A percentile compares a stretch with the other conserved stretches of the same genome.
Conservation (phyloP, 2,888 invertebrate species). For the Selenia dentaria region DNA sequence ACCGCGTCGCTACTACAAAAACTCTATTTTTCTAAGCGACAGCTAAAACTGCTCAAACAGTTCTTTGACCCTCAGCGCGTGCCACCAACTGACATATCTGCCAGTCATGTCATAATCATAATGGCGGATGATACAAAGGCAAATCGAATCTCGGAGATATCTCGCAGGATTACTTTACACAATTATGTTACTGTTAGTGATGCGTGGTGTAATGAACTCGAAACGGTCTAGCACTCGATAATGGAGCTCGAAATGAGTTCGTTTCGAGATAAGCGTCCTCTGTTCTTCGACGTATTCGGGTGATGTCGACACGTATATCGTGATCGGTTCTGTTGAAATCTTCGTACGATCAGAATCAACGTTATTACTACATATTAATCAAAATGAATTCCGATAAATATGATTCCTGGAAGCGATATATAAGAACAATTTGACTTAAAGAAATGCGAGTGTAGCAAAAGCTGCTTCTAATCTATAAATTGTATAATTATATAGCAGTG, state of each 20-base stretch:
- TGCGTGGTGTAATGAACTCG: slow-evolving; percentile 71
- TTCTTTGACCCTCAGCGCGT: slow-evolving; percentile 70
- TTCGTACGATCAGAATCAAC: not conserved
- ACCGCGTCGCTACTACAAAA: slow-evolving; percentile 51
- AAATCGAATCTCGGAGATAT: slow-evolving; percentile 75
- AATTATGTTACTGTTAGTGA: slow-evolving; percentile 73
- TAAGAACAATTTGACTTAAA: not conserved
- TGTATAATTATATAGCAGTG: too few species aligned
- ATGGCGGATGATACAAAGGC: slow-evolving; percentile 74
- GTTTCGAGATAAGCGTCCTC: slow-evolving; percentile 16
- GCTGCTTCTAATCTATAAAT: too few species aligned
- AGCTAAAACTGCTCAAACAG: slow-evolving; percentile 38
- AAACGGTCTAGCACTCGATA: slow-evolving; percentile 37
- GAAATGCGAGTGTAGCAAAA: too few species aligned
- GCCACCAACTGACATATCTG: slow-evolving; percentile 68
- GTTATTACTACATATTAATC: not conserved
- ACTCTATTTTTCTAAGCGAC: slow-evolving; percentile 52
- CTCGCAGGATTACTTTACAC: slow-evolving; percentile 78
- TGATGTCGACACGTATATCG: slow-evolving; percentile 12
- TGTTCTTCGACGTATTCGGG: slow-evolving; percentile 16
- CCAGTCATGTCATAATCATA: slow-evolving; percentile 75
- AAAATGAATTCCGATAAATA: not conserved
- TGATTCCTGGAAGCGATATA: not conserved
- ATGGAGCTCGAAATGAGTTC: slow-evolving; percentile 20
- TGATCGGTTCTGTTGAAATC: slow-evolving; percentile 1